These are phyloP conservation scores for Uropsilus gracilis DNA, from an alignment of 2,113 vertebrate genomes.

Conservation along the genomic window DNA sequence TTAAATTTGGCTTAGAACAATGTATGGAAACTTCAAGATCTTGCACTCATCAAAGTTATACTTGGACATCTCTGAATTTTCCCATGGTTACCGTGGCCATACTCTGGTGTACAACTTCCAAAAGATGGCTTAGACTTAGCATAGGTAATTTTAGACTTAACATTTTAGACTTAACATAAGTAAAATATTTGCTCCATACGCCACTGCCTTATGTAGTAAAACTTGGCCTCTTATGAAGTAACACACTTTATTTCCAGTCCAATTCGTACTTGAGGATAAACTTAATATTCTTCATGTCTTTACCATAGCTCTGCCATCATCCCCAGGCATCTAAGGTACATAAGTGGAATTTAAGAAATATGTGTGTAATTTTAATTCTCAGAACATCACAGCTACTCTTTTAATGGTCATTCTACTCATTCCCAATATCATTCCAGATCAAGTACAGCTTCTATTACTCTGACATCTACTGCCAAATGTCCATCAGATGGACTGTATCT, in stretches of 20 bases:
- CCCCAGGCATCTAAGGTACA: background rate
- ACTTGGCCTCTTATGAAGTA: background rate
- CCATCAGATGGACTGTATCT: background rate
- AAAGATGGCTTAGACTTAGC: background rate
- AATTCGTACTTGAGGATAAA: background rate
- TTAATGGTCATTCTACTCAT: background rate
- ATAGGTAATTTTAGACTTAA: background rate
- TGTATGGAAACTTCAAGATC: background rate
- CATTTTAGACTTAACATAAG: background rate
- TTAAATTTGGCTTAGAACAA: background rate
- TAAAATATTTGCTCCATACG: background rate
- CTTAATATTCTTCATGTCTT: background rate
- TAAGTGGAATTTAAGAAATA: background rate
- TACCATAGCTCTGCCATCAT: background rate
- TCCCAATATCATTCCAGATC: background rate
- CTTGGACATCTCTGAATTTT: background rate
- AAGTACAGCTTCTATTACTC: background rate
- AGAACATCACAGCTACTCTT: background rate
- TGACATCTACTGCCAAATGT: background rate
- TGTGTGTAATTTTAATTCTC: background rate
- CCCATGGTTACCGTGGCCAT: background rate
- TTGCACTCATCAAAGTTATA: background rate
- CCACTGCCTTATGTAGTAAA: background rate
- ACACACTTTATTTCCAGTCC: conserved; percentile 1
- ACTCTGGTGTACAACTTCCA: background rate